Evolutionary conservation across 30 jellyfish, hydroid and myxozoan genomes (phyloP).

Genomic region (Pelagia noctiluca): DNA sequence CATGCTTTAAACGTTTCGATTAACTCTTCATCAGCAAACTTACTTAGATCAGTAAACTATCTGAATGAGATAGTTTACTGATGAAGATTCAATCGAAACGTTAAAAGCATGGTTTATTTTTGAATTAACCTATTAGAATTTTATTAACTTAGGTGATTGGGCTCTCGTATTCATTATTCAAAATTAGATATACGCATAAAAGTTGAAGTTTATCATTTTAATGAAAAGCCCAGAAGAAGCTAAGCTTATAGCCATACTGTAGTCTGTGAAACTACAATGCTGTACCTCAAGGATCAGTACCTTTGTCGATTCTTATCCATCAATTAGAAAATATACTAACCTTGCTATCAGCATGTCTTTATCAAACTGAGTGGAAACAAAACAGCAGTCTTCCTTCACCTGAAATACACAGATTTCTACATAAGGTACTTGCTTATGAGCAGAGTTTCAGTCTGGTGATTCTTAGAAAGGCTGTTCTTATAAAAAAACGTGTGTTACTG

Average conservation of each 20-base stretch:
- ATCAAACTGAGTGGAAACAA: slow-evolving; percentile 77
- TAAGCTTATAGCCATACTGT: neutral
- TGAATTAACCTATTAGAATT: no score
- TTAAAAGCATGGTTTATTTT: no score
- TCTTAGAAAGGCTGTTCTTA: no score
- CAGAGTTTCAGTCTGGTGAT: neutral
- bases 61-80: no score
- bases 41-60: no score
- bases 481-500: no score
- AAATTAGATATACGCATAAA: neutral
- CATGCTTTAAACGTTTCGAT: no score
- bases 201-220: neutral
- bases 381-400: slow-evolving; percentile 96
- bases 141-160: no score
- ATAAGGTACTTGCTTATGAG: neutral
- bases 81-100: no score
- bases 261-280: neutral
- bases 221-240: neutral
- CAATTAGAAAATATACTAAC: slow-evolving; percentile 16
- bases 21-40: no score
- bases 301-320: neutral
- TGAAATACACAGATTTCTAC: neutral
- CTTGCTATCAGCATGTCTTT: slow-evolving; percentile 70
- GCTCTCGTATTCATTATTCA: neutral
- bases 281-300: neutral